phyloP scores from a whole-genome alignment of 1,140 invertebrate species.

The Cyclargus thomasi region DNA sequence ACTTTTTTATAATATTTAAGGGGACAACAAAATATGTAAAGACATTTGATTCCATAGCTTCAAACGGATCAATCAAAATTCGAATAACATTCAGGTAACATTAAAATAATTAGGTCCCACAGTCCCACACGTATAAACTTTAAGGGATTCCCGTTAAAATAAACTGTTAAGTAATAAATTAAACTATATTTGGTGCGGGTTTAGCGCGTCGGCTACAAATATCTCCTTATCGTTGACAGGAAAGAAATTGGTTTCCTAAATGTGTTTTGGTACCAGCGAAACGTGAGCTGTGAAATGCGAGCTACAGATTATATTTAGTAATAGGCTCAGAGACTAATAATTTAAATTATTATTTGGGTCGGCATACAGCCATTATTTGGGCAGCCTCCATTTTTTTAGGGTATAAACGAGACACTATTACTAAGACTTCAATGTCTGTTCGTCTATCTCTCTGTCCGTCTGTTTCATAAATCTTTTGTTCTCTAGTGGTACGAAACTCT shows the following conservation, averaged over 20 bases:
- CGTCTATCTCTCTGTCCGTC: no score
- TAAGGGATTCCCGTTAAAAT: slow-evolving; percentile 13
- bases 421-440: no score
- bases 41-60: neutral
- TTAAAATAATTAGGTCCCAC: neutral
- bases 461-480: no score
- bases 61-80: neutral
- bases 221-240: slow-evolving; percentile 48
- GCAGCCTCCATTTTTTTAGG: no score
- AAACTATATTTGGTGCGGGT: slow-evolving; percentile 9
- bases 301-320: neutral
- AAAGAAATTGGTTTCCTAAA: slow-evolving; percentile 52
- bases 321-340: neutral
- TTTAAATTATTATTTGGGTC: no score
- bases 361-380: no score
- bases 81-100: neutral
- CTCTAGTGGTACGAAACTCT: no score
- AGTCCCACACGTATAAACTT: neutral
- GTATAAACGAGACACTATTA: no score
- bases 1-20: no score
- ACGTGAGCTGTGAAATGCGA: neutral
- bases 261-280: neutral
- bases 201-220: slow-evolving; percentile 28
- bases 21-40: neutral
- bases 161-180: slow-evolving; percentile 8